Base-by-base conservation (phyloP, 1,140 invertebrate species). In the Apocrypta bakeri region DNA sequence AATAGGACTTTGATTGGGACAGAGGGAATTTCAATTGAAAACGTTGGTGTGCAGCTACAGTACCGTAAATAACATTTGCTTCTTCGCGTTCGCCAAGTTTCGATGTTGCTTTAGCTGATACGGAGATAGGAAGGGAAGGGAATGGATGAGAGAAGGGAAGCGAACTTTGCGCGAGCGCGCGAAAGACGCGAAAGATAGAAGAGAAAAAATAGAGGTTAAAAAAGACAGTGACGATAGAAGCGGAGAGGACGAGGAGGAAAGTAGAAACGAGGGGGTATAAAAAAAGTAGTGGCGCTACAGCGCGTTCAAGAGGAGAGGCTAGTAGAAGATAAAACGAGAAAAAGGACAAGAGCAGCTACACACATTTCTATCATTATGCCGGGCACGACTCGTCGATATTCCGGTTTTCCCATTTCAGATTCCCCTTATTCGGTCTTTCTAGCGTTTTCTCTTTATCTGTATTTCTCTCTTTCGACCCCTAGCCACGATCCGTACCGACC, bases 1-100 rank as follows among this genome's bases (percentile, higher is more conserved):
- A 87, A 87, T 87, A 86, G 85, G 86, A 86, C 81, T 87, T 87
- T 87, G 86, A 87, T 87, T 87, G 85, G 86, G 84, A 85, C 81
- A 83, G 84, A 86, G 85, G 83, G 85, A 86, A 87, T 86, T 87
- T 85, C 86, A 86, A 86, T 86, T 78, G 85, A 76, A 85, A 84
- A 82, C 83, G 83, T 27, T 78, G 27, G 56, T 29, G 69, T 42
- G 37, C 73, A 68, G 74, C 73, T 31, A 72, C 27, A 27, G 31
- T 9, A 21, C 48, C 84, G 85, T 84, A 85, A 87, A 87, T 87
- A 87, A 87, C 85, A 83, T 86, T 86, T 84, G 80, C 80, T 78
- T 81, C 83, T 63, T 63, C 56, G 72, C 72, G 68, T 37, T 66
- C 83, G 74, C 29, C 63, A 73, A 82, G 75, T 77, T 76, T 82